Evolutionary conservation across 2,888 invertebrate species (phyloP).

Genomic region (Yponomeuta evonymella): DNA sequence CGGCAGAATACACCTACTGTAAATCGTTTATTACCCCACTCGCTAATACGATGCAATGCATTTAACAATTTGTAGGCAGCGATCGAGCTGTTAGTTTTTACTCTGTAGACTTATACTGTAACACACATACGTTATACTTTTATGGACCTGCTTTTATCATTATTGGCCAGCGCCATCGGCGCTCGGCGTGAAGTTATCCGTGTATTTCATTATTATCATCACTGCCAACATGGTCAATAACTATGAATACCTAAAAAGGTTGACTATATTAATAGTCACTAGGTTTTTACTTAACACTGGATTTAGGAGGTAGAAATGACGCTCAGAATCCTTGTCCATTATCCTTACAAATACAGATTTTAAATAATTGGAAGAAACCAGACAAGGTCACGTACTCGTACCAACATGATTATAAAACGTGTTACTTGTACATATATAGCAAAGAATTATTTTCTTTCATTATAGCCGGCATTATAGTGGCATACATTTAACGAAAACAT

Average conservation of each 20-base stretch:
- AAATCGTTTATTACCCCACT: too few relatives aligned
- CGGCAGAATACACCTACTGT: too few relatives aligned
- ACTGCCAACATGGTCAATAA: neutral
- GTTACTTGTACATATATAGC: too few relatives aligned
- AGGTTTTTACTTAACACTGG: neutral
- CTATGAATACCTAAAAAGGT: neutral
- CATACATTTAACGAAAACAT: too few relatives aligned
- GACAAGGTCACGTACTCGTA: too few relatives aligned
- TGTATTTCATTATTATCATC: neutral
- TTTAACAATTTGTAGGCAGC: neutral
- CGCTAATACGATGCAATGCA: neutral
- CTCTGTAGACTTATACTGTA: neutral
- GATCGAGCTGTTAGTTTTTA: neutral
- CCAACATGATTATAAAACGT: too few relatives aligned
- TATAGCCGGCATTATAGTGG: too few relatives aligned
- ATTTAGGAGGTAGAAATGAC: neutral
- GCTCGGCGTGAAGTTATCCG: conserved; percentile 5
- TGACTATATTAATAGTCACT: neutral
- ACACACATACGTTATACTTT: conserved; percentile 8
- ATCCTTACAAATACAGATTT: too few relatives aligned
- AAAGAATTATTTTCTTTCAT: too few relatives aligned
- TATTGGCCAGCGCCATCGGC: neutral
- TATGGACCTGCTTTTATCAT: conserved; percentile 11
- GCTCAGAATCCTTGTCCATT: too few relatives aligned
- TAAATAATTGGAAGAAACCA: too few relatives aligned